Conservation (phyloP, 2,888 invertebrate species). For the Labia minor region DNA sequence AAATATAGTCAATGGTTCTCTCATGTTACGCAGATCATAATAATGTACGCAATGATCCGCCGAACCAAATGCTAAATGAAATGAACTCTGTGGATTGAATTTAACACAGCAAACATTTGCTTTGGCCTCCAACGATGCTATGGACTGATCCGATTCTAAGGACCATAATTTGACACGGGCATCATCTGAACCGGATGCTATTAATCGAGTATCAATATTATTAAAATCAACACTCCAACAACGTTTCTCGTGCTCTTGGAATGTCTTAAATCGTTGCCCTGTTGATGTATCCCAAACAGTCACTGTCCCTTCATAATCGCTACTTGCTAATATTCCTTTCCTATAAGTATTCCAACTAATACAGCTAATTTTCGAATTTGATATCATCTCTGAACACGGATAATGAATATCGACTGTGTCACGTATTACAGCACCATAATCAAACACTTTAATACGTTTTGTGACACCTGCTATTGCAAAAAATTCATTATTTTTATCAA, state of each 20-base stretch:
- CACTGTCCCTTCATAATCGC: slow-evolving; percentile 90
- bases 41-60: slow-evolving; percentile 95
- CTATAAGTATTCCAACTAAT: slow-evolving; percentile 90
- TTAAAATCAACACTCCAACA: slow-evolving; percentile 96
- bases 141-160: slow-evolving; percentile 72
- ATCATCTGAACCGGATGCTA: slow-evolving; percentile 89
- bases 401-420: slow-evolving; percentile 86
- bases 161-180: slow-evolving; percentile 88
- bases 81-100: slow-evolving; percentile 72
- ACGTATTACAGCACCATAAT: slow-evolving; percentile 72
- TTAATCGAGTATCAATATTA: slow-evolving; percentile 73
- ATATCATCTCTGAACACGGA: slow-evolving; percentile 82
- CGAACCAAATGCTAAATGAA: slow-evolving; percentile 88
- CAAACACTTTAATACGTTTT: slow-evolving; percentile 86
- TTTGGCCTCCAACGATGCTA: slow-evolving; percentile 80
- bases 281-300: slow-evolving; percentile 84
- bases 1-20: slow-evolving; percentile 69
- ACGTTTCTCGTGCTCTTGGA: slow-evolving; percentile 85
- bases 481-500: slow-evolving; percentile 90
- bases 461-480: slow-evolving; percentile 95
- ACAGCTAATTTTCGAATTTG: slow-evolving; percentile 87
- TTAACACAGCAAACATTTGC: slow-evolving; percentile 94
- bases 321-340: slow-evolving; percentile 75
- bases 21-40: slow-evolving; percentile 78
- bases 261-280: slow-evolving; percentile 60